Evolutionary conservation across 2,888 invertebrate genomes (phyloP).

Genomic region (Ecdyonurus torrentis): DNA sequence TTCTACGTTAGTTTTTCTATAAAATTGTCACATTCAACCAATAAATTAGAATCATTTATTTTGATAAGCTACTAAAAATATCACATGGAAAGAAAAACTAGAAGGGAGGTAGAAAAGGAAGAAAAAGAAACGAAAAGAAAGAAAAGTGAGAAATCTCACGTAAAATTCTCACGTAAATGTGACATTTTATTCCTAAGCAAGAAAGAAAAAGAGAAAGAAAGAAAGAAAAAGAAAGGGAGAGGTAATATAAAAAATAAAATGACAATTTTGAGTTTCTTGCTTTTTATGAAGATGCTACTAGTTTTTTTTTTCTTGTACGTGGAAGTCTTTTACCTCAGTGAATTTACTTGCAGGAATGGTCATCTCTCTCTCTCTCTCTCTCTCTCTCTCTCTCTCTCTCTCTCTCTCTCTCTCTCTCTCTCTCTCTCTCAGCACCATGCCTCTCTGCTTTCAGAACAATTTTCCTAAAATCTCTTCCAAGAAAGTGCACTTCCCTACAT

Average conservation of each 20-base stretch:
- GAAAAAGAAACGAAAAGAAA: too few relatives aligned
- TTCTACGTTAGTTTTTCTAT: too few relatives aligned
- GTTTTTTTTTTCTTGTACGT: background rate
- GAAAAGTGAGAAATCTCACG: background rate
- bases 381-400: too few relatives aligned
- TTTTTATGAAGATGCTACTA: background rate
- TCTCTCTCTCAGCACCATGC: too few relatives aligned
- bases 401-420: too few relatives aligned
- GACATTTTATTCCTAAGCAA: background rate
- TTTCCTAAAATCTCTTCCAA: too few relatives aligned
- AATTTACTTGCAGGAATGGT: background rate
- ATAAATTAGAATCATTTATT: background rate
- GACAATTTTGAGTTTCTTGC: background rate
- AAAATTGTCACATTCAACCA: background rate
- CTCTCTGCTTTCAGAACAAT: too few relatives aligned
- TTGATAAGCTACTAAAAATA: background rate
- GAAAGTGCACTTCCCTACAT: too few relatives aligned
- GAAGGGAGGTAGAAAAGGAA: too few relatives aligned
- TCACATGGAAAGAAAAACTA: too few relatives aligned
- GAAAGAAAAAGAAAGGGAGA: background rate
- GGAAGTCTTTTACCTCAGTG: too few relatives aligned
- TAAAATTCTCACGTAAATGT: background rate
- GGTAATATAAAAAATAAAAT: background rate
- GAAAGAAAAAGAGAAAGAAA: background rate
- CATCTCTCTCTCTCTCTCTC: background rate